A percentile compares a stretch with the other conserved stretches of the same genome.
Evolutionary conservation across 2,113 vertebrate species (phyloP).

Genomic region (Ursus arctos): DNA sequence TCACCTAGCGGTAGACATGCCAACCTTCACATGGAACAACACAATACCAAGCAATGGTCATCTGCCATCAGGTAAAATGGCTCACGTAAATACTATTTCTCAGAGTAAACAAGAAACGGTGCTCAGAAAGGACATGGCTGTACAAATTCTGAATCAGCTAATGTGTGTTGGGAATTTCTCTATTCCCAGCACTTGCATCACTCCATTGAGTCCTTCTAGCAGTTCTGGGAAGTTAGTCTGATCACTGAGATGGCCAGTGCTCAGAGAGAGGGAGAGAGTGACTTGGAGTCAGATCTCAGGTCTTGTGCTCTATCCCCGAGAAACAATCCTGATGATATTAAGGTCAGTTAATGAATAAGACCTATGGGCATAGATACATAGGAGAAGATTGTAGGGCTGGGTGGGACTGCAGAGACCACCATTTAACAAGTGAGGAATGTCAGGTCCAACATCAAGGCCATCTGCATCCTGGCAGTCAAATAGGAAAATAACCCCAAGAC

Average conservation of each 20-base stretch:
- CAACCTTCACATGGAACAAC: background rate
- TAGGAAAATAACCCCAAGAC: background rate
- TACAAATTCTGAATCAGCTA: background rate
- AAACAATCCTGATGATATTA: background rate
- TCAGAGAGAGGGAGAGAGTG: background rate
- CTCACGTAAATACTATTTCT: background rate
- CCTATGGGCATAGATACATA: background rate
- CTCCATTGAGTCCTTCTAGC: background rate
- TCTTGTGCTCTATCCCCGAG: background rate
- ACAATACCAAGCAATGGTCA: background rate
- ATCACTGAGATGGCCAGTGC: background rate
- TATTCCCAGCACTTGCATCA: background rate
- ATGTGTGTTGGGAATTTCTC: background rate
- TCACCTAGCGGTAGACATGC: background rate
- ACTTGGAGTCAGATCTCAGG: background rate
- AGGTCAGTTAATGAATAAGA: background rate
- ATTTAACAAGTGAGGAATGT: background rate
- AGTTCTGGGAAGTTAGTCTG: background rate
- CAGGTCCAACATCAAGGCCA: background rate
- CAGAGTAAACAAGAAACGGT: background rate
- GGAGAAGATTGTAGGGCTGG: background rate
- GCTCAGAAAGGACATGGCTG: background rate
- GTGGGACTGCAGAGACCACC: background rate
- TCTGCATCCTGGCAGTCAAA: background rate
- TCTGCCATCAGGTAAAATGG: background rate